Conservation (phyloP, 2,113 vertebrate species). For the Thinocorus orbignyianus region DNA sequence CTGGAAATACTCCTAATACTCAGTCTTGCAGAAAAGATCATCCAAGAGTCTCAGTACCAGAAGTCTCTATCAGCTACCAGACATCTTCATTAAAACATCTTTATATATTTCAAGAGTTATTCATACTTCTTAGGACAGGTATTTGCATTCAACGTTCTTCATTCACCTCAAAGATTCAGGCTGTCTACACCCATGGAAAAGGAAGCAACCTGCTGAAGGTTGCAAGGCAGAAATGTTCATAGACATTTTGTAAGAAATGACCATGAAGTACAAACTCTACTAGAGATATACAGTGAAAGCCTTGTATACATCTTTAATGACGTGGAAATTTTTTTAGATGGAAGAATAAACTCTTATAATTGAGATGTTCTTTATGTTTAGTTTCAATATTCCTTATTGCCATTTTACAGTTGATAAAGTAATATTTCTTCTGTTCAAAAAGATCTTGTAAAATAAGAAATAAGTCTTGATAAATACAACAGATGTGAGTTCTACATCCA, state of each 20-base stretch:
- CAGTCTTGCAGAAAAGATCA: neutral
- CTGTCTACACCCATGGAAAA: neutral
- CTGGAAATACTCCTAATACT: neutral
- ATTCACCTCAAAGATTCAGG: neutral
- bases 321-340: neutral
- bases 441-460: neutral
- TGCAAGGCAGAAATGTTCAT: neutral
- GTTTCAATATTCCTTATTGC: neutral
- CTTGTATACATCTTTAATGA: neutral
- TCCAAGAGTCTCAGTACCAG: neutral
- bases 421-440: neutral
- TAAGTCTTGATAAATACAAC: neutral
- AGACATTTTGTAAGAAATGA: neutral
- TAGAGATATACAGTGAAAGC: neutral
- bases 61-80: neutral
- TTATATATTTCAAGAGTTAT: neutral
- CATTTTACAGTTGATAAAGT: neutral
- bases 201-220: neutral
- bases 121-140: neutral
- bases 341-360: neutral
- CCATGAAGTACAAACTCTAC: neutral
- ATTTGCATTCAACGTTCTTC: neutral
- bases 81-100: neutral
- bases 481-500: neutral
- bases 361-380: neutral